Evolutionary conservation across 2,797 vertebrate genomes (phyloP).

Genomic region (Glossophaga mutica): DNA sequence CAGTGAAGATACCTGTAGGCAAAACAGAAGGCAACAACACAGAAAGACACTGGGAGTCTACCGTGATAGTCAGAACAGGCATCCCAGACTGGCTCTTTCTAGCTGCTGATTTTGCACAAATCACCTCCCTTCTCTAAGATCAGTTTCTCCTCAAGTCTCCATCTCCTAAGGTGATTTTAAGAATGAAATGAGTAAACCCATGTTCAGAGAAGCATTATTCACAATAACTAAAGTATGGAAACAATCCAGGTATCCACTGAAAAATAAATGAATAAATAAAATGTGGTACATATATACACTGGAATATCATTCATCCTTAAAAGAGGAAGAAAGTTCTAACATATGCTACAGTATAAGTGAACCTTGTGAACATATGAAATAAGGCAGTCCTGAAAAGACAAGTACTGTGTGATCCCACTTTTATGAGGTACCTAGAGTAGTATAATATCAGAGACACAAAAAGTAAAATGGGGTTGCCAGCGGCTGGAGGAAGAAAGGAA

Average conservation of each 20-base stretch:
- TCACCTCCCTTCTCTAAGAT: background rate
- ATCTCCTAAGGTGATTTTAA: background rate
- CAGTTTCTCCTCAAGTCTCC: background rate
- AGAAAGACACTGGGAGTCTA: background rate
- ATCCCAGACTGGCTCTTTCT: background rate
- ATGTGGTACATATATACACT: background rate
- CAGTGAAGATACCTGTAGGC: background rate
- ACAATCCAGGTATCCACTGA: background rate
- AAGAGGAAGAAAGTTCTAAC: background rate
- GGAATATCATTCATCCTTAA: background rate
- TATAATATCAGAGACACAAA: background rate
- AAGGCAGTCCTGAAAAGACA: background rate
- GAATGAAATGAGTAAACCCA: background rate
- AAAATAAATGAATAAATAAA: background rate
- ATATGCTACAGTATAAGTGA: background rate
- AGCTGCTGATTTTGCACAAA: background rate
- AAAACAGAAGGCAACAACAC: background rate
- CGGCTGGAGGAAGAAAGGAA: background rate
- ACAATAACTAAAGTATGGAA: background rate
- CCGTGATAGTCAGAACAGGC: background rate
- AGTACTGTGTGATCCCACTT: background rate
- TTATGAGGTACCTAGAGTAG: background rate
- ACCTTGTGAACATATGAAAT: background rate
- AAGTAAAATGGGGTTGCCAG: background rate
- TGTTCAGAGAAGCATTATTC: background rate